phyloP scores from a whole-genome alignment of 2,888 invertebrate species.

The Ischnura elegans region DNA sequence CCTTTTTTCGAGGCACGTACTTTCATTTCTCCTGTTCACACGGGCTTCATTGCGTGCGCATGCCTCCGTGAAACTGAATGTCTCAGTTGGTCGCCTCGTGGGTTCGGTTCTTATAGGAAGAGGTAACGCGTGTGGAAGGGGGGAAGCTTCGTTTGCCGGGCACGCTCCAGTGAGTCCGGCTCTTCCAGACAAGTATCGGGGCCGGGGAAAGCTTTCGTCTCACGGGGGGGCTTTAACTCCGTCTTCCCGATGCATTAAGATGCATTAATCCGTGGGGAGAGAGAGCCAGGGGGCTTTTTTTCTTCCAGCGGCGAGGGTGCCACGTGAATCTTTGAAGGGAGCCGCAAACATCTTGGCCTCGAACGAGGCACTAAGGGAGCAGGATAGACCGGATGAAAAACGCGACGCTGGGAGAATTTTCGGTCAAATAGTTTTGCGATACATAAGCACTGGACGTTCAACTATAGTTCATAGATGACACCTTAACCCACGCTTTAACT shows the following conservation, averaged over 20 bases:
- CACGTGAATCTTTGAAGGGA: background rate
- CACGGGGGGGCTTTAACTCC: background rate
- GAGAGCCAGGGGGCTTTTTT: background rate
- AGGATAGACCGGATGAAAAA: too few relatives aligned
- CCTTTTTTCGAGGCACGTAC: background rate
- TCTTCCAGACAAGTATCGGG: too few relatives aligned
- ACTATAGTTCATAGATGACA: too few relatives aligned
- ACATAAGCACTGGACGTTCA: too few relatives aligned
- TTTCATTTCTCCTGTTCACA: constrained; percentile 2
- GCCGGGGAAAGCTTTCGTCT: background rate
- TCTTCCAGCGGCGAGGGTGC: background rate
- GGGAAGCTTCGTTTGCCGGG: background rate
- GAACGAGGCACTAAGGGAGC: background rate
- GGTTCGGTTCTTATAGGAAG: background rate
- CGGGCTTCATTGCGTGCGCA: background rate
- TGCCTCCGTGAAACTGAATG: background rate
- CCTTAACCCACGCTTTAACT: too few relatives aligned
- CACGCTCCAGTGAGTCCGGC: background rate
- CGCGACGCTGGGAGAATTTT: too few relatives aligned
- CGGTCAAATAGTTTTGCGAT: too few relatives aligned
- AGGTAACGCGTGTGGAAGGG: background rate
- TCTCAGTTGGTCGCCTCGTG: constrained; percentile 2
- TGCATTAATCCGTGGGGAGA: background rate
- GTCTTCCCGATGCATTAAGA: background rate
- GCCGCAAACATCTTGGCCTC: background rate